phyloP scores from a whole-genome alignment of 2,888 invertebrate species.

The Globia sparganii region DNA sequence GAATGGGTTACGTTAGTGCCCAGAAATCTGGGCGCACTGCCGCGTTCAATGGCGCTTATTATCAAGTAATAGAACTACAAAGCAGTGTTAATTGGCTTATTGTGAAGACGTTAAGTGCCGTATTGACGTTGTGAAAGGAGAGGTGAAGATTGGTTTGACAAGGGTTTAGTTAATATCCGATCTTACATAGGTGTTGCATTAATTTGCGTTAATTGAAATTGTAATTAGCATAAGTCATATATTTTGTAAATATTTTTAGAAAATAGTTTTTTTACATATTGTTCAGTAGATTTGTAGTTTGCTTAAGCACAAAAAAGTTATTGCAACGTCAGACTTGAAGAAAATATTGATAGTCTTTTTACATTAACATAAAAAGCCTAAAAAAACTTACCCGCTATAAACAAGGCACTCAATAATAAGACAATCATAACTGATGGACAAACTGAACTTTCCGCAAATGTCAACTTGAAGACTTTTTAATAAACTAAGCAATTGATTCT shows the following conservation, averaged over 20 bases:
- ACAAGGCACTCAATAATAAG: constrained; percentile 56
- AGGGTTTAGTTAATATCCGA: constrained; percentile 6
- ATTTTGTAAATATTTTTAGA: background rate
- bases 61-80: constrained; percentile 45
- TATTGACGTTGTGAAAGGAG: constrained; percentile 21
- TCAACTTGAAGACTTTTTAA: constrained; percentile 13
- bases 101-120: constrained; percentile 37
- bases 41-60: constrained; percentile 5
- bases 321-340: background rate
- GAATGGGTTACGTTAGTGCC: constrained; percentile 1
- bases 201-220: background rate
- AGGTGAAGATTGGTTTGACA: constrained; percentile 15
- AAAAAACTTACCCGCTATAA: constrained; percentile 63
- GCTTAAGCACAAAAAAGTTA: background rate
- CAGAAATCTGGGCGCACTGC: background rate
- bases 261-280: background rate
- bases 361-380: background rate
- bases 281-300: no score
- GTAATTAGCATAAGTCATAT: background rate
- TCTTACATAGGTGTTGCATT: background rate
- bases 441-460: constrained; percentile 27
- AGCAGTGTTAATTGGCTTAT: constrained; percentile 45
- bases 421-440: constrained; percentile 49
- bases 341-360: background rate
- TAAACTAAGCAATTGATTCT: background rate